A percentile compares a stretch with the other conserved stretches of the same genome.
Conservation (phyloP, 2,888 invertebrate species). For the Mayetiola destructor region DNA sequence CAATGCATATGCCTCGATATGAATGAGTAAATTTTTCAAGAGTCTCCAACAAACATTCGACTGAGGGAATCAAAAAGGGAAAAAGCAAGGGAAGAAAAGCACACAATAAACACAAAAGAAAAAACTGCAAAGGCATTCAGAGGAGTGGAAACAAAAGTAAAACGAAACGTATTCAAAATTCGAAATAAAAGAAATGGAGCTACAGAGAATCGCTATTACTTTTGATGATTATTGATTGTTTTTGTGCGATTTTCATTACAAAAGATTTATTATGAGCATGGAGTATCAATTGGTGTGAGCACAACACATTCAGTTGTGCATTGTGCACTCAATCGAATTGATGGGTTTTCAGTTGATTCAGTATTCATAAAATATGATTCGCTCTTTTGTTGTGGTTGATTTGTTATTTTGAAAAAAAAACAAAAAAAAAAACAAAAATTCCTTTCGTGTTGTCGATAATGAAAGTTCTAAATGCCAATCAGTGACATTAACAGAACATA, state of each 20-base stretch:
- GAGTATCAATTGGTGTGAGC: too few species aligned
- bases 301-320: too few species aligned
- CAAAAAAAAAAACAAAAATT: too few species aligned
- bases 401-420: too few species aligned
- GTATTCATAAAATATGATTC: too few species aligned
- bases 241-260: slow-evolving; percentile 9
- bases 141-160: neutral
- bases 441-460: too few species aligned
- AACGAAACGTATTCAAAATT: neutral
- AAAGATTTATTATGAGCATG: slow-evolving; percentile 12
- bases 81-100: neutral
- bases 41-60: neutral
- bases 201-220: slow-evolving; percentile 6
- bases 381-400: too few species aligned
- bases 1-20: slow-evolving; percentile 1
- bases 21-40: slow-evolving; percentile 5
- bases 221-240: slow-evolving; percentile 11
- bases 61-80: neutral
- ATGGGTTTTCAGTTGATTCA: too few species aligned
- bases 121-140: neutral
- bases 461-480: too few species aligned
- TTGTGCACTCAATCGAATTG: too few species aligned
- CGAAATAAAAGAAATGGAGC: slow-evolving; percentile 10
- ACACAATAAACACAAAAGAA: neutral
- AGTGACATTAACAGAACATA: too few species aligned